These are phyloP conservation scores for Cephus sareptanus DNA, from an alignment of 2,888 invertebrate genomes.

Conservation along the genomic window DNA sequence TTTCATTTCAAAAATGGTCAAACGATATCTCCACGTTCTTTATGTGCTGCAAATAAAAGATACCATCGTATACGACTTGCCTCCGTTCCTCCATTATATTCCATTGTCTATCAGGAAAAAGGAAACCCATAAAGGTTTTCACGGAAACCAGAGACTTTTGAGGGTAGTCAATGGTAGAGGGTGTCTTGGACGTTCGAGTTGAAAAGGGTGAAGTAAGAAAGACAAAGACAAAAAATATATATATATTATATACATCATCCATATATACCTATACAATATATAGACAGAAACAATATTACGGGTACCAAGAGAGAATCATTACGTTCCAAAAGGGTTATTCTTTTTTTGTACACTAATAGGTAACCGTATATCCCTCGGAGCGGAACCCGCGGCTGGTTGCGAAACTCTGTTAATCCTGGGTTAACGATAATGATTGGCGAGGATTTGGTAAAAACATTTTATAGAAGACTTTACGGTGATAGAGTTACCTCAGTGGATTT, in stretches of 20 bases:
- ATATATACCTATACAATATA: not conserved
- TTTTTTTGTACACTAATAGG: not conserved
- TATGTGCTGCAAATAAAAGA: not conserved
- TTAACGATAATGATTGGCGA: not conserved
- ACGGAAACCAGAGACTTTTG: not conserved
- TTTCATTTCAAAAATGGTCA: slow-evolving; percentile 7
- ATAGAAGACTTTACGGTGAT: not conserved
- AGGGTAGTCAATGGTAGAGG: not conserved
- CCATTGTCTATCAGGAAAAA: not conserved
- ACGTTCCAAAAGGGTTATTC: not conserved
- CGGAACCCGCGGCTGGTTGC: not conserved
- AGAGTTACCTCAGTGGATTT: not conserved
- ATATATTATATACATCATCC: not conserved
- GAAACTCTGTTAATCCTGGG: not conserved
- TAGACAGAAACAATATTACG: not conserved
- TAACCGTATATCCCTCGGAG: not conserved
- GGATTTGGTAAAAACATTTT: not conserved
- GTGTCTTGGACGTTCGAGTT: not conserved
- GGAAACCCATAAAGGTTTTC: not conserved
- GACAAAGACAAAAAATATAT: not conserved
- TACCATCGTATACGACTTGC: not conserved
- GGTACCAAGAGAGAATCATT: not conserved
- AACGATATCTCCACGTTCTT: not conserved
- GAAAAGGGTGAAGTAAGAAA: not conserved
- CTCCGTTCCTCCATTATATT: not conserved